A percentile compares a stretch with the other conserved stretches of the same genome.
phyloP scores from a whole-genome alignment of 2,797 vertebrate species.

The Podargus strigoides region DNA sequence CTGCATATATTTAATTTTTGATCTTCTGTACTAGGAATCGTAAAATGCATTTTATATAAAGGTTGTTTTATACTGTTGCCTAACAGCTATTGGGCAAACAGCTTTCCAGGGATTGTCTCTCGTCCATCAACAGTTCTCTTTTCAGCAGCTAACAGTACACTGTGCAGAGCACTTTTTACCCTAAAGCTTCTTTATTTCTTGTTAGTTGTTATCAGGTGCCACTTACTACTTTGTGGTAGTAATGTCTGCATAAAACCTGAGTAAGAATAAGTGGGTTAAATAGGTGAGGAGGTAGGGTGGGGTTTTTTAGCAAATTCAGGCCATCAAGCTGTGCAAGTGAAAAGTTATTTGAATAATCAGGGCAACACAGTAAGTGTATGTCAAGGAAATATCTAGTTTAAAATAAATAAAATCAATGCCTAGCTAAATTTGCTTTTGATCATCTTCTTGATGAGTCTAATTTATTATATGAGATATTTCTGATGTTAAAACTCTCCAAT shows the following conservation, averaged over 20 bases:
- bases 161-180: constrained; percentile 40
- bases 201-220: background rate
- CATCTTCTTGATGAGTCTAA: constrained; percentile 39
- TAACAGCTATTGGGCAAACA: constrained; percentile 66
- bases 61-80: constrained; percentile 34
- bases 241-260: background rate
- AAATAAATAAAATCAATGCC: constrained; percentile 46
- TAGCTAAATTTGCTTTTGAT: constrained; percentile 55
- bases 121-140: constrained; percentile 73
- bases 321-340: background rate
- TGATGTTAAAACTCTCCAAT: background rate
- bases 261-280: constrained; percentile 1
- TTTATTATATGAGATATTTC: constrained; percentile 18
- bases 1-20: constrained; percentile 69
- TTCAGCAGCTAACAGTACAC: constrained; percentile 55
- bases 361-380: constrained; percentile 29
- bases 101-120: constrained; percentile 67
- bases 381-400: constrained; percentile 41
- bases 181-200: constrained; percentile 32
- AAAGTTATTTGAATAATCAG: constrained; percentile 39
- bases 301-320: constrained; percentile 1
- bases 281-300: background rate
- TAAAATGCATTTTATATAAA: constrained; percentile 66
- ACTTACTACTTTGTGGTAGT: constrained; percentile 5
- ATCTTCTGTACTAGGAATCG: constrained; percentile 57